These are phyloP conservation scores for Limanda limanda DNA, from an alignment of 2,113 vertebrate species.

Conservation along the genomic window DNA sequence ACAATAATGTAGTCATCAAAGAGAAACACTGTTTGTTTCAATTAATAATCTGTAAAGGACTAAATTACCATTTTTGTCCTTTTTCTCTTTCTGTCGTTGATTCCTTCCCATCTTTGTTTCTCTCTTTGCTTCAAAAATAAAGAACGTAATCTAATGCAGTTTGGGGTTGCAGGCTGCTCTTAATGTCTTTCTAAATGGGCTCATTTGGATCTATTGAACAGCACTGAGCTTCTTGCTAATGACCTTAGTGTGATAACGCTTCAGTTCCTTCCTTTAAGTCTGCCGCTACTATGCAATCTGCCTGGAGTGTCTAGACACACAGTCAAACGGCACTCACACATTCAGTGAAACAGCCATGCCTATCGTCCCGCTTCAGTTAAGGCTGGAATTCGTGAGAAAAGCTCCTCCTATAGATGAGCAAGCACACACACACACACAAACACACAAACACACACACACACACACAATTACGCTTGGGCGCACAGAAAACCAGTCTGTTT, in stretches of 20 bases:
- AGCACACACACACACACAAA: slow-evolving; percentile 12
- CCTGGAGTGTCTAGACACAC: slow-evolving; percentile 28
- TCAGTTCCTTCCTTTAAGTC: slow-evolving; percentile 57
- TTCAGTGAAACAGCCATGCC: slow-evolving; percentile 26
- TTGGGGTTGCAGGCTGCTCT: slow-evolving; percentile 52
- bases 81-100: not conserved
- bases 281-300: slow-evolving; percentile 21
- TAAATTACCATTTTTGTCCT: not conserved
- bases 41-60: not conserved
- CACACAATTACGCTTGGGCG: not conserved
- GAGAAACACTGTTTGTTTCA: slow-evolving; percentile 5
- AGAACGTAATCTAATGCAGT: slow-evolving; percentile 45
- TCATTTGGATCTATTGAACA: slow-evolving; percentile 64
- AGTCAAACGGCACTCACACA: slow-evolving; percentile 13
- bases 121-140: slow-evolving; percentile 36
- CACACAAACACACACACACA: slow-evolving; percentile 12
- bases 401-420: slow-evolving; percentile 6
- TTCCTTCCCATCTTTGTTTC: slow-evolving; percentile 18
- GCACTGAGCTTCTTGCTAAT: slow-evolving; percentile 62
- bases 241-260: slow-evolving; percentile 55
- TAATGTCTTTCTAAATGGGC: slow-evolving; percentile 67
- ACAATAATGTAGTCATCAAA: not conserved
- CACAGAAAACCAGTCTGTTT: slow-evolving; percentile 1
- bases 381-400: slow-evolving; percentile 21
- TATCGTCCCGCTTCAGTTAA: slow-evolving; percentile 42